A percentile compares a stretch with the other conserved stretches of the same genome.
phyloP scores from a whole-genome alignment of 2,797 vertebrate genomes.

The Enteromius radiatus region DNA sequence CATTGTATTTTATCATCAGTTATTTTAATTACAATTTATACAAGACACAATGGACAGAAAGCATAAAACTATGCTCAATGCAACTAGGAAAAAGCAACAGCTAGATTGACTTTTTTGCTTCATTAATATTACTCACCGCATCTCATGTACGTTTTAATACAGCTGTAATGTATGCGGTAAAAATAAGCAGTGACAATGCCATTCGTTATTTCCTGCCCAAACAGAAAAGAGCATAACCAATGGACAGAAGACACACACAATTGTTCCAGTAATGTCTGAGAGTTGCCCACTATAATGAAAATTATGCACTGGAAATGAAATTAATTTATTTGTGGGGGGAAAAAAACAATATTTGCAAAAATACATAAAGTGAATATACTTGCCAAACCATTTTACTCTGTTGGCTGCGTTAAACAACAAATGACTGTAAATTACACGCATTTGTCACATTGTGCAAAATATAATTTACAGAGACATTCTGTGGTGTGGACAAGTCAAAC shows the following conservation, averaged over 20 bases:
- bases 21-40: neutral
- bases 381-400: neutral
- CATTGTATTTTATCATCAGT: neutral
- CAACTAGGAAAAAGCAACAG: neutral
- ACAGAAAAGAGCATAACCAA: neutral
- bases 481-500: neutral
- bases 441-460: neutral
- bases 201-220: neutral
- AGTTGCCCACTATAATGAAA: neutral
- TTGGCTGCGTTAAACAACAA: neutral
- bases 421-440: neutral
- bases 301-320: slow-evolving; percentile 15
- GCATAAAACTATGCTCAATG: neutral
- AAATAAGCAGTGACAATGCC: neutral
- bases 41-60: neutral
- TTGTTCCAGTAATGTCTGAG: slow-evolving; percentile 6
- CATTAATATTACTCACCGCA: neutral
- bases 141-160: neutral
- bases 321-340: neutral
- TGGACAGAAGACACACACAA: neutral
- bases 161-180: neutral
- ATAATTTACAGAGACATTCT: neutral
- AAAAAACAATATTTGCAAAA: slow-evolving; percentile 2
- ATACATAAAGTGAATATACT: neutral
- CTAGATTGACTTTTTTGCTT: neutral